Percentiles rank a stretch among this genome's conserved stretches.
Conservation (phyloP, 2,797 vertebrate genomes). For the Corythornis leucogaster region DNA sequence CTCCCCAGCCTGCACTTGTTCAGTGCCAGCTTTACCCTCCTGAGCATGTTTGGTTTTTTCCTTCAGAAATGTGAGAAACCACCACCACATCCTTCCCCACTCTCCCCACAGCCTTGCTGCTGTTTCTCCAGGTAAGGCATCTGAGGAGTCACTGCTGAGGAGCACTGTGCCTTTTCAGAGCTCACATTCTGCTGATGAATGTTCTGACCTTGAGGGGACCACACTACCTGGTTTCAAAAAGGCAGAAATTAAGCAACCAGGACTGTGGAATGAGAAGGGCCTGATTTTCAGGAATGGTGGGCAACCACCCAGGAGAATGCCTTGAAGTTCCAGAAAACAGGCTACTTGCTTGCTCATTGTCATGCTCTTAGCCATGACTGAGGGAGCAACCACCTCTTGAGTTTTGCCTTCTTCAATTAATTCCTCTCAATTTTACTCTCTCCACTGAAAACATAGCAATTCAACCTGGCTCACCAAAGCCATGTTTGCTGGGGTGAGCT, state of each 20-base stretch:
- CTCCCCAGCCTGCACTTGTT: not conserved
- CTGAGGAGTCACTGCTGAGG: fast-evolving
- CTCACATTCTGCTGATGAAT: fast-evolving
- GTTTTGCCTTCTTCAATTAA: not conserved
- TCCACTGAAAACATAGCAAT: not conserved
- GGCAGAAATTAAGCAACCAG: not conserved
- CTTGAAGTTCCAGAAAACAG: not conserved
- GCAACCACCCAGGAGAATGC: fast-evolving
- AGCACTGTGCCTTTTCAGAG: fast-evolving
- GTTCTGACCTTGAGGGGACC: fast-evolving
- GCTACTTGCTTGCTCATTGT: not conserved
- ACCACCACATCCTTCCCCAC: fast-evolving
- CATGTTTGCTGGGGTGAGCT: not conserved
- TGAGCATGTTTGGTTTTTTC: not conserved
- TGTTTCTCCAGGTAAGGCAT: not conserved
- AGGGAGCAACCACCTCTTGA: not conserved
- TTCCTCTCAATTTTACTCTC: not conserved
- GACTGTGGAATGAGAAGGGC: not conserved
- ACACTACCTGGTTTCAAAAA: not conserved
- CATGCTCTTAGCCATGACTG: not conserved
- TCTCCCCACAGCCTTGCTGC: not conserved
- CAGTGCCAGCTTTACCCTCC: fast-evolving
- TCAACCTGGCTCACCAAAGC: not conserved
- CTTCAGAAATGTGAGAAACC: not conserved
- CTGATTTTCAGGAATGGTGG: not conserved